These are phyloP conservation scores for Platichthys stellatus DNA, from an alignment of 2,113 vertebrate genomes.

Conservation along the genomic window DNA sequence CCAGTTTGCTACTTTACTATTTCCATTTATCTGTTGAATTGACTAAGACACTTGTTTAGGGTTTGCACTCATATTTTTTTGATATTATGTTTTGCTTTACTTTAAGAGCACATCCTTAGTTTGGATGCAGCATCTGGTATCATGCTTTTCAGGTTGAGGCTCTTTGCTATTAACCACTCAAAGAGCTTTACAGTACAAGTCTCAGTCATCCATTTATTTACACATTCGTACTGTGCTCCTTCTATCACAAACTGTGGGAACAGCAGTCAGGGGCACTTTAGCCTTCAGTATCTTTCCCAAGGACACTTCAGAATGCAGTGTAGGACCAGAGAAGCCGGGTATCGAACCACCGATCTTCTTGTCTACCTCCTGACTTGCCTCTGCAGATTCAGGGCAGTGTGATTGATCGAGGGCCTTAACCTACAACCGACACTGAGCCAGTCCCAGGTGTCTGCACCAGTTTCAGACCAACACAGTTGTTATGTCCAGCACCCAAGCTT, in stretches of 20 bases:
- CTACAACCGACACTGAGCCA: neutral
- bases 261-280: too few relatives aligned
- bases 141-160: too few relatives aligned
- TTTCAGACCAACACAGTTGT: neutral
- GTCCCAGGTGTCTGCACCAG: neutral
- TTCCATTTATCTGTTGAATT: slow-evolving; percentile 23
- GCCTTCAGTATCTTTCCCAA: too few relatives aligned
- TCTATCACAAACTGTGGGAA: too few relatives aligned
- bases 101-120: neutral
- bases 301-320: too few relatives aligned
- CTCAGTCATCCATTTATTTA: too few relatives aligned
- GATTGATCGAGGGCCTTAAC: neutral
- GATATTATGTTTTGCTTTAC: neutral
- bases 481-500: neutral
- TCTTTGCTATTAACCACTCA: too few relatives aligned
- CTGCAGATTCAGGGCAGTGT: neutral
- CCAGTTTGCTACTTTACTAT: slow-evolving; percentile 20
- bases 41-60: slow-evolving; percentile 35
- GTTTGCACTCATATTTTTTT: slow-evolving; percentile 32
- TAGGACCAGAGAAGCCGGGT: too few relatives aligned
- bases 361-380: too few relatives aligned
- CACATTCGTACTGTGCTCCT: too few relatives aligned
- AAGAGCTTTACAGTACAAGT: too few relatives aligned
- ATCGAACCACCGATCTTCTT: too few relatives aligned
- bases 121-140: slow-evolving; percentile 6